Base-by-base conservation (phyloP, 2,888 invertebrate genomes). In the Pachymerium ferrugineum region DNA sequence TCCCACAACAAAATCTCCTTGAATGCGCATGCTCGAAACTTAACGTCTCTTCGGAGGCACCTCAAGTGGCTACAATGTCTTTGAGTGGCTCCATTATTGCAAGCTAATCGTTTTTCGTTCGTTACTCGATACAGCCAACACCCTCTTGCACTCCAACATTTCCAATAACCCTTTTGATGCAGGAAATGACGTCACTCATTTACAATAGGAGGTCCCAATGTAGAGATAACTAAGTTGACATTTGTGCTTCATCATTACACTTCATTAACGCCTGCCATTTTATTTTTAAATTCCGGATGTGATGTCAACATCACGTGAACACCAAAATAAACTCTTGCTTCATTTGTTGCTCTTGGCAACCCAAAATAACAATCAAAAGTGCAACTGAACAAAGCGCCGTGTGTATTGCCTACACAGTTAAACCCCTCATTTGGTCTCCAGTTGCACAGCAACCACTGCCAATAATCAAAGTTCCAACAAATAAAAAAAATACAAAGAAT, bases 91-190 rank as follows among this genome's bases (percentile, higher is more conserved):
- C 62, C 62, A 62, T 62, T 62, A 62, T n/a, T 62, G 62, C 25
- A 62, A 62, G 62, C 62, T 62, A 62, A 62, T 62, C 62, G 62
- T 62, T 62, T 62, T 62, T 62, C 62, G 25, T 62, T 62, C 62
- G 28, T 28, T 28, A 62, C 62, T 62, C 62, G 62, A 62, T 62
- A 62, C 62, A 62, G 25, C 28, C 62, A 28, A 62, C 62, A n/a
- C 28, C 2, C 28, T 62, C 62, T 28, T 28, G 25, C 10, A 62
- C 62, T 62, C 25, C 28, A 28, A 22, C 22, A 62, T 62, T 14
- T 12, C n/a, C 10, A 62, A n/a, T n/a, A n/a, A n/a, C n/a, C n/a
- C n/a, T n/a, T n/a, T n/a, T n/a, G n/a, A n/a, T n/a, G n/a, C n/a
- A n/a, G n/a, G n/a, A n/a, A n/a, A n/a, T n/a, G n/a, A n/a, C n/a